Evolutionary conservation across 2,888 invertebrate species (phyloP), one percentile per base, ranked within the genome.

Genomic region (Dione vanillae): DNA sequence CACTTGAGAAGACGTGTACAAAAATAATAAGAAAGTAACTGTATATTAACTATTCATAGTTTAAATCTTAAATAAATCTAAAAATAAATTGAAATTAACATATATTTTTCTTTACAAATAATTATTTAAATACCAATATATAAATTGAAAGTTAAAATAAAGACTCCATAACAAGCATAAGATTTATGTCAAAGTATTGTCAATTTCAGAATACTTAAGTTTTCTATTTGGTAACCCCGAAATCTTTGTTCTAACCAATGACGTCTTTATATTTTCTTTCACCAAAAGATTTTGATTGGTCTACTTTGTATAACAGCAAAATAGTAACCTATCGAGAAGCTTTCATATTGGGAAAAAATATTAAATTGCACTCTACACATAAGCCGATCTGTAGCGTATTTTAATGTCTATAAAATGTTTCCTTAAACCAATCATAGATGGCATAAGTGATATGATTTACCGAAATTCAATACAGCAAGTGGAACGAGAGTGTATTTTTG

Each of bases 401-500:
- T 52, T 40, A 43, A 61, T n/a, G 52, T n/a, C 52, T 61, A 58
- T 56, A 37, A 37, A 61, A 27, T 56, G 37, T 20, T 71, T 73
- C 40, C 16, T 16, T 27, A 12, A 65, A 51, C 51, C 45, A 54
- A 65, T 67, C 76, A 83, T 67, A 93, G 92, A 89, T 91, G 92
- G 89, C 91, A 82, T 79, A 78, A 86, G 81, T 58, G 51, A 66
- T 77, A 72, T 79, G 79, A 83, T 82, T 83, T 83, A 83, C 79
- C 79, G 83, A 88, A 89, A 88, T 85, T 86, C 86, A 86, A 88
- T 88, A 87, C 80, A 76, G 71, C 77, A 76, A 77, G 75, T 74
- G 74, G 70, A 75, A 75, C 70, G 73, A 73, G 54, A 71, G 72
- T 72, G 72, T 64, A 71, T 76, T 82, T 85, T 84, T 85, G 80